Percentiles rank a stretch among this genome's conserved stretches.
Conservation (phyloP, 2,888 invertebrate species). For the Itoplectis maculator region DNA sequence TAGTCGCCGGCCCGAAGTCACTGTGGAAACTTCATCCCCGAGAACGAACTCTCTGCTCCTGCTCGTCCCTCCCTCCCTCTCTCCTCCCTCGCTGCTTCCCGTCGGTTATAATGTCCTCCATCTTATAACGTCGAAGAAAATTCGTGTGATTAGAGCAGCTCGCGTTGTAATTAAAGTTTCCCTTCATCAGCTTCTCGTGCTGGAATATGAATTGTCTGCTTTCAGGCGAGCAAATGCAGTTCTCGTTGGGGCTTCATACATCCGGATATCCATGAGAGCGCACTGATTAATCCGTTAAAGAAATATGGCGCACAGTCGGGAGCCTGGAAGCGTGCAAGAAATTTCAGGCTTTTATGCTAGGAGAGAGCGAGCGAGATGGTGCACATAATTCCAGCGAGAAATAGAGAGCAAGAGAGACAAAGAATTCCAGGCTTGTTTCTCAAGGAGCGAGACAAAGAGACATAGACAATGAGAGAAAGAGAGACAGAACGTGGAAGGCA, state of each 20-base stretch:
- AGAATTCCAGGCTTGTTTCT: background rate
- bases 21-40: constrained; percentile 52
- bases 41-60: constrained; percentile 53
- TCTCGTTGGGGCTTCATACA: background rate
- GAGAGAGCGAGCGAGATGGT: background rate
- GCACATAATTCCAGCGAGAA: background rate
- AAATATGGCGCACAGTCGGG: background rate
- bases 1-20: constrained; percentile 34
- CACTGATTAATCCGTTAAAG: constrained; percentile 2
- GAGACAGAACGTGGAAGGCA: background rate
- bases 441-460: no score
- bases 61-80: background rate
- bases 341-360: background rate
- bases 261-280: background rate
- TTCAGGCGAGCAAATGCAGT: constrained; percentile 5
- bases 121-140: constrained; percentile 56
- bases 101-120: constrained; percentile 62
- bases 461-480: background rate
- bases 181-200: constrained; percentile 25
- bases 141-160: constrained; percentile 65
- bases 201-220: constrained; percentile 25
- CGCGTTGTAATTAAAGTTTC: constrained; percentile 54
- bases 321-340: background rate
- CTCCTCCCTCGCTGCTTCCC: constrained; percentile 18
- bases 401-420: background rate